Base-by-base conservation (phyloP, 2,888 invertebrate genomes). In the Metalampra italica region DNA sequence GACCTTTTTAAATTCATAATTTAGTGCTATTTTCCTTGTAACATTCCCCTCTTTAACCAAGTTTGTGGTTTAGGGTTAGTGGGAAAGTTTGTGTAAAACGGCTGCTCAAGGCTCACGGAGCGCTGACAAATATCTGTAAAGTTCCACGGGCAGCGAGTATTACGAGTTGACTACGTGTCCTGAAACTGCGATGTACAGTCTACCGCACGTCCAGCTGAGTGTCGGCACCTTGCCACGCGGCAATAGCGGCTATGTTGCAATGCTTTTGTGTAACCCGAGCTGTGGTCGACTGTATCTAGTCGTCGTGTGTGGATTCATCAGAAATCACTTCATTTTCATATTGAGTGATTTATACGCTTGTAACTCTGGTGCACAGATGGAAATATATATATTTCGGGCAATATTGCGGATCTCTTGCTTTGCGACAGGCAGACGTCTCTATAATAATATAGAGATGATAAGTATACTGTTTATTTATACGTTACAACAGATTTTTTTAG, bases 301-400 rank as follows among this genome's bases (percentile, higher is more conserved):
- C 34, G 34, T 9, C 9, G 50, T 52, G 51, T 56, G 55, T 60
- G 57, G 55, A 57, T 63, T 69, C 66, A 67, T 71, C 69, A 66
- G 62, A 67, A 71, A 76, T 71, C 71, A 72, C 62, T 64, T 59
- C 59, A 68, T 72, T 73, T 75, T 69, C 67, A 69, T 74, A 71
- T 64, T 64, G 60, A 70, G 64, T 66, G 66, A 68, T 71, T 73
- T 72, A 68, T 72, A 66, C 61, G 62, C 55, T 53, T 54, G 45
- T 40, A 47, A 29, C 51, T 41, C 7, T 38, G 3, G 5, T 22
- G 22, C 3, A 22, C 2, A 22, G 22, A 22, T 5, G 22, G 22
- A 22, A 22, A 22, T 22, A 22, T 3, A 22, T 22, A 22, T 22
- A 22, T 22, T 22, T n/a, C n/a, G 22, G 5, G 22, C 2, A 22